phyloP scores from a whole-genome alignment of 2,888 invertebrate genomes.

The Synanthedon tipuliformis region DNA sequence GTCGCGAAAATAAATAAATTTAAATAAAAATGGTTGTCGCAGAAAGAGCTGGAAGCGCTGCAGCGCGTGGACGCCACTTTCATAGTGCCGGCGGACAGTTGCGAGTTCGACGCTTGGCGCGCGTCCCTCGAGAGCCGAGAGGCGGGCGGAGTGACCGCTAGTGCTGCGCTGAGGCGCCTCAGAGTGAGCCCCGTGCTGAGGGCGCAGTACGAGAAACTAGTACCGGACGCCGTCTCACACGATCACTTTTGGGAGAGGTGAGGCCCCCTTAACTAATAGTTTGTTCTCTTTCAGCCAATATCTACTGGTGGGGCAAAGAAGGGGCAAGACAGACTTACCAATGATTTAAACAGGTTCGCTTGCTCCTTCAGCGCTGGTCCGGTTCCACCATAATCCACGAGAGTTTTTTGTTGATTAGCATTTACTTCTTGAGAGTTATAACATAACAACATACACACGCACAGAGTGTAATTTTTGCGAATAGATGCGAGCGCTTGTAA shows the following conservation, averaged over 20 bases:
- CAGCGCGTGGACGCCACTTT: conserved; percentile 81
- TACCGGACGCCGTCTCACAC: conserved; percentile 78
- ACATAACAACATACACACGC: too few species aligned
- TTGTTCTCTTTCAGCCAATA: too few species aligned
- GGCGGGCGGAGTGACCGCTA: conserved; percentile 20
- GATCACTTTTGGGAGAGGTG: conserved; percentile 84
- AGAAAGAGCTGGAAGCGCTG: conserved; percentile 78
- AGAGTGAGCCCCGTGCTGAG: conserved; percentile 58
- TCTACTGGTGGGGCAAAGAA: too few species aligned
- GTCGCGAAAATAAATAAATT: background rate
- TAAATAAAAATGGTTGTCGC: conserved; percentile 13
- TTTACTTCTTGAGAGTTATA: too few species aligned
- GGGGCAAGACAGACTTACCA: too few species aligned
- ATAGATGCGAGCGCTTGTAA: too few species aligned
- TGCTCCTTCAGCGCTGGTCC: too few species aligned
- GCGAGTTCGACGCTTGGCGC: conserved; percentile 57
- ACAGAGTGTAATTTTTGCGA: too few species aligned
- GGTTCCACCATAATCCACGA: too few species aligned
- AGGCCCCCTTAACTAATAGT: conserved; percentile 4
- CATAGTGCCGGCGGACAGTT: conserved; percentile 74
- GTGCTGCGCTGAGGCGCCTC: conserved; percentile 29
- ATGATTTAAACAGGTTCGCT: too few species aligned
- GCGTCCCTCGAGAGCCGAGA: conserved; percentile 34
- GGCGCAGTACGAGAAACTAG: conserved; percentile 74
- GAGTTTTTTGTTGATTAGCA: too few species aligned